Percentiles rank a stretch among this genome's conserved stretches.
These are phyloP conservation scores for Varecia variegata DNA, from an alignment of 2,797 vertebrate genomes.

Conservation along the genomic window DNA sequence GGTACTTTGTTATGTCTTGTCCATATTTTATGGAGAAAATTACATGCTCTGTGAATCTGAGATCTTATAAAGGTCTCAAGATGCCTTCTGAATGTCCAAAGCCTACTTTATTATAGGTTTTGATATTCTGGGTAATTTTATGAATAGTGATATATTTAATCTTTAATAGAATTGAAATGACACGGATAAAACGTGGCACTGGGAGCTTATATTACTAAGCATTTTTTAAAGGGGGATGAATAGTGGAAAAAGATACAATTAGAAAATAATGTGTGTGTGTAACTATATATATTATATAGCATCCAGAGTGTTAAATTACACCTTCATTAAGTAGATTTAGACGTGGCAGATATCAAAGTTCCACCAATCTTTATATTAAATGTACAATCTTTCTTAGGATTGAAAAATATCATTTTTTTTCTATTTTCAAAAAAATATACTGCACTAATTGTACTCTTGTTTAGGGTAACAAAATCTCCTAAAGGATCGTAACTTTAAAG, in stretches of 20 bases:
- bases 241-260: neutral
- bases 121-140: constrained; percentile 43
- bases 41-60: constrained; percentile 2
- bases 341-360: neutral
- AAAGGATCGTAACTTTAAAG: neutral
- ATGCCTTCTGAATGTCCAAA: neutral
- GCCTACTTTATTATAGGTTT: constrained; percentile 43
- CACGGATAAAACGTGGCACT: neutral
- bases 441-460: neutral
- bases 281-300: no score
- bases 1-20: constrained; percentile 1
- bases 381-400: neutral
- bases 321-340: neutral
- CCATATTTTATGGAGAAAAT: constrained; percentile 50
- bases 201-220: neutral
- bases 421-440: neutral
- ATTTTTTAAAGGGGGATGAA: neutral
- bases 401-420: neutral
- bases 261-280: neutral
- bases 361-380: neutral
- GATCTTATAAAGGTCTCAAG: neutral
- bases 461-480: neutral
- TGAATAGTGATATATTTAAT: constrained; percentile 1
- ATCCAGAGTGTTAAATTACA: neutral
- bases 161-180: constrained; percentile 15